These are phyloP conservation scores for Rhinophrynus dorsalis DNA, from an alignment of 2,797 vertebrate species.

Conservation along the genomic window DNA sequence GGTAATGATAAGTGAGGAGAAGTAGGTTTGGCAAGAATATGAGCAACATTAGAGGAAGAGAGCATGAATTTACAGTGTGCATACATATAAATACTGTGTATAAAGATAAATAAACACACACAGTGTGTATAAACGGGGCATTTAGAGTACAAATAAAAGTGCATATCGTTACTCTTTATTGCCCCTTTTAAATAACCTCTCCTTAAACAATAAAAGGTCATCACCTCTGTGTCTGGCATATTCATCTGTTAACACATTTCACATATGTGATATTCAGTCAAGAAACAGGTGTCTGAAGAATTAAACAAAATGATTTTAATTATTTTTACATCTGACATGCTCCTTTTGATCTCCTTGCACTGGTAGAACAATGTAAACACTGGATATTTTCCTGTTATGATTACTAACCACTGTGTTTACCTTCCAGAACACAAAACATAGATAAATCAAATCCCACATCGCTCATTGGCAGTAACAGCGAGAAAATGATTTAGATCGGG, in stretches of 20 bases:
- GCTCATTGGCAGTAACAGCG: conserved; percentile 8
- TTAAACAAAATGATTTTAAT: conserved; percentile 41
- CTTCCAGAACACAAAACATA: neutral
- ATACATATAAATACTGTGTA: too few species aligned
- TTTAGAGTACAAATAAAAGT: too few species aligned
- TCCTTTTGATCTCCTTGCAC: conserved; percentile 26
- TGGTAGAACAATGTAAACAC: conserved; percentile 30
- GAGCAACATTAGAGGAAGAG: too few species aligned
- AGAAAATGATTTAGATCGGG: too few species aligned
- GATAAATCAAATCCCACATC: conserved; percentile 19
- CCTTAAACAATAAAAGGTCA: too few species aligned
- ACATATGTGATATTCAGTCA: conserved; percentile 26
- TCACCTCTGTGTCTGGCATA: conserved; percentile 1
- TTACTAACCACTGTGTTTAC: conserved; percentile 29
- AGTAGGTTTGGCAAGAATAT: too few species aligned
- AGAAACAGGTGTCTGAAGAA: conserved; percentile 45
- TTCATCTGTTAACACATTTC: conserved; percentile 21
- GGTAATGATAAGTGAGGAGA: too few species aligned
- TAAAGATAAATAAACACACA: too few species aligned
- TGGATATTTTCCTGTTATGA: conserved; percentile 29
- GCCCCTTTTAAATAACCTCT: too few species aligned
- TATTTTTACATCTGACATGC: conserved; percentile 40
- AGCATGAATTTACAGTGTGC: too few species aligned
- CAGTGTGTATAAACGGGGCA: too few species aligned
- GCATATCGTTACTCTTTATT: too few species aligned